Percentiles rank a stretch among this genome's conserved stretches.
These are phyloP conservation scores for Agelas oroides DNA, from an alignment of 37 sponge, comb jelly and placozoan genomes.

Conservation along the genomic window DNA sequence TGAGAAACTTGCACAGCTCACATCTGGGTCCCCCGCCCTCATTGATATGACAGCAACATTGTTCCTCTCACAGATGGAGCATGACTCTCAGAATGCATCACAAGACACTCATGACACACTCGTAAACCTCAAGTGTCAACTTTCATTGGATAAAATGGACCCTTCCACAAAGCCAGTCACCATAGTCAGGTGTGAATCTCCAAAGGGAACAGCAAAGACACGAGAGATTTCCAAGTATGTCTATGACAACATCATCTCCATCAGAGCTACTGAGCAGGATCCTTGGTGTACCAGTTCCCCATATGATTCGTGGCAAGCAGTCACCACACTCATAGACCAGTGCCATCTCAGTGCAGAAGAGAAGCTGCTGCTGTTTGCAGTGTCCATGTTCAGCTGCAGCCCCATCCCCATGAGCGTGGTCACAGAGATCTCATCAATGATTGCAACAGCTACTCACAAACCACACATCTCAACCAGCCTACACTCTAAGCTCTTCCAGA, in stretches of 20 bases:
- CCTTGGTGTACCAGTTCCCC: slow-evolving; percentile 5
- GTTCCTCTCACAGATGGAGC: background rate
- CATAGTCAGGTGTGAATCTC: background rate
- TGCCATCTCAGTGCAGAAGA: slow-evolving; percentile 26
- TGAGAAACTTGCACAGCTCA: slow-evolving; percentile 46
- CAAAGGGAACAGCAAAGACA: no score
- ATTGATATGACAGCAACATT: slow-evolving; percentile 15
- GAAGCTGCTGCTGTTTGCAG: slow-evolving; percentile 18
- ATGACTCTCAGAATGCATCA: background rate
- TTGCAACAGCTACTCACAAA: slow-evolving; percentile 8
- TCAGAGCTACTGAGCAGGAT: background rate
- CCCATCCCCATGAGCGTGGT: slow-evolving; percentile 22
- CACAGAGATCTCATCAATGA: slow-evolving; percentile 23
- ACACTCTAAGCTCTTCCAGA: slow-evolving; percentile 5
- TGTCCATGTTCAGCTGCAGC: slow-evolving; percentile 27
- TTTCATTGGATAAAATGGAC: background rate
- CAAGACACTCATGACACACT: no score
- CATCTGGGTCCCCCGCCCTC: slow-evolving; percentile 35
- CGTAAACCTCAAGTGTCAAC: background rate
- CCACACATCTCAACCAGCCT: slow-evolving; percentile 19
- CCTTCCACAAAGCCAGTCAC: background rate
- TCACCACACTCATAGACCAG: slow-evolving; percentile 15
- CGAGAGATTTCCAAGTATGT: background rate
- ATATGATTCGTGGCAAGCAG: slow-evolving; percentile 53
- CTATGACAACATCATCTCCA: background rate